A percentile compares a stretch with the other conserved stretches of the same genome.
Conservation (phyloP, 1,140 invertebrate genomes). For the Rhagoletis zephyria region DNA sequence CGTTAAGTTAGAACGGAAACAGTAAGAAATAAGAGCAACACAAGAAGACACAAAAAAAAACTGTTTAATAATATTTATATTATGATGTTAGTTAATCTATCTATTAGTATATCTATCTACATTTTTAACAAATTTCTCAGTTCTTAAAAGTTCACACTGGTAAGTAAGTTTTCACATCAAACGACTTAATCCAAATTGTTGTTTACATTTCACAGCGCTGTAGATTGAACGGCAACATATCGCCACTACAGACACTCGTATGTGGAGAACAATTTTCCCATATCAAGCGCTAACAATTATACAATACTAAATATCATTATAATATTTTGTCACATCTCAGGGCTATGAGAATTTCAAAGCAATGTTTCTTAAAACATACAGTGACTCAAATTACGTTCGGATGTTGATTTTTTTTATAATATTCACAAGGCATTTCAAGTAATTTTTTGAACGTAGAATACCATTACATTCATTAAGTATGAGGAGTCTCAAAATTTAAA, state of each 20-base stretch:
- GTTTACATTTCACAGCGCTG: slow-evolving; percentile 32
- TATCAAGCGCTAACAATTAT: neutral
- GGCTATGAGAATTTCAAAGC: no score
- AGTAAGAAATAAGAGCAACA: no score
- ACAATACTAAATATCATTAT: slow-evolving; percentile 20
- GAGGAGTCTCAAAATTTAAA: no score
- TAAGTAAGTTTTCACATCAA: neutral
- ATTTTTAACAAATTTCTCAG: neutral
- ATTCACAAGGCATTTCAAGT: no score
- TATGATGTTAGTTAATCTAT: neutral
- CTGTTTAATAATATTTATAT: neutral
- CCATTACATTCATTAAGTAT: no score
- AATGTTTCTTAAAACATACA: no score
- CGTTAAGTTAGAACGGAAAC: no score
- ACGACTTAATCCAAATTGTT: neutral
- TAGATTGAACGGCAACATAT: neutral
- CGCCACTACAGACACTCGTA: neutral
- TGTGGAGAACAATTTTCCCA: neutral
- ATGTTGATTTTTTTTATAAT: no score
- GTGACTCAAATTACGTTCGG: no score
- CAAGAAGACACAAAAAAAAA: no score
- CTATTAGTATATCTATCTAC: neutral
- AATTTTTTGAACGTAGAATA: no score
- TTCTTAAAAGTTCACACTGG: neutral
- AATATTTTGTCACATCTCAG: slow-evolving; percentile 25